Percentiles rank a stretch among this genome's conserved stretches.
phyloP scores from a whole-genome alignment of 2,888 invertebrate species.

The Serrognathus titanus region DNA sequence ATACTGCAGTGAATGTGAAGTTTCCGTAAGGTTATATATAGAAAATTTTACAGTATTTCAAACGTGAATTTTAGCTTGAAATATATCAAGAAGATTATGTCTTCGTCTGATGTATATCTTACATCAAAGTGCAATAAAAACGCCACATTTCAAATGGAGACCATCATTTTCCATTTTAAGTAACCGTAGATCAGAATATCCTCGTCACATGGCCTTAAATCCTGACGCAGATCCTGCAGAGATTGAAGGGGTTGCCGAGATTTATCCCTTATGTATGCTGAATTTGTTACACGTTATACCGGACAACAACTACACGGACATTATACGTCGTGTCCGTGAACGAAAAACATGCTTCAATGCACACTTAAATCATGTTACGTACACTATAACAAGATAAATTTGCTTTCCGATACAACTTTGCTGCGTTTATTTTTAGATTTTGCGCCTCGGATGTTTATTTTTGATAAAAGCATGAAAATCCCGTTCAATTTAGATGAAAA shows the following conservation, averaged over 20 bases:
- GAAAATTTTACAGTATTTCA: not conserved
- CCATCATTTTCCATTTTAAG: conserved; percentile 40
- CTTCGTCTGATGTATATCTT: conserved; percentile 31
- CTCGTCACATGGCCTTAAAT: conserved; percentile 29
- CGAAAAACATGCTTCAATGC: too few species aligned
- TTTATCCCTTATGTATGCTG: conserved; percentile 35
- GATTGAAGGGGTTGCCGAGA: conserved; percentile 26
- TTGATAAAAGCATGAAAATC: too few species aligned
- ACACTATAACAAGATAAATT: too few species aligned
- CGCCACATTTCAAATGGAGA: conserved; percentile 37
- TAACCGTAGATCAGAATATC: conserved; percentile 31
- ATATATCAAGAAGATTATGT: conserved; percentile 34
- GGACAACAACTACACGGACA: conserved; percentile 19
- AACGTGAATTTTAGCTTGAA: conserved; percentile 18
- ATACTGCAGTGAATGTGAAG: too few species aligned
- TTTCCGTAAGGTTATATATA: too few species aligned
- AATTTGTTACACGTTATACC: conserved; percentile 37
- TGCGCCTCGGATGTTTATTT: too few species aligned
- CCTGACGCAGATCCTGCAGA: conserved; percentile 23
- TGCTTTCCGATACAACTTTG: too few species aligned
- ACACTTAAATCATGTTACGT: too few species aligned
- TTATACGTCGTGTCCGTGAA: too few species aligned
- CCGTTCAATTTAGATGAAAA: too few species aligned
- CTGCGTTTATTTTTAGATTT: too few species aligned
- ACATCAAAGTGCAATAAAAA: conserved; percentile 38